A percentile compares a stretch with the other conserved stretches of the same genome.
These are phyloP conservation scores for Drosophila siamana DNA, from an alignment of 2,888 invertebrate species.

Conservation along the genomic window DNA sequence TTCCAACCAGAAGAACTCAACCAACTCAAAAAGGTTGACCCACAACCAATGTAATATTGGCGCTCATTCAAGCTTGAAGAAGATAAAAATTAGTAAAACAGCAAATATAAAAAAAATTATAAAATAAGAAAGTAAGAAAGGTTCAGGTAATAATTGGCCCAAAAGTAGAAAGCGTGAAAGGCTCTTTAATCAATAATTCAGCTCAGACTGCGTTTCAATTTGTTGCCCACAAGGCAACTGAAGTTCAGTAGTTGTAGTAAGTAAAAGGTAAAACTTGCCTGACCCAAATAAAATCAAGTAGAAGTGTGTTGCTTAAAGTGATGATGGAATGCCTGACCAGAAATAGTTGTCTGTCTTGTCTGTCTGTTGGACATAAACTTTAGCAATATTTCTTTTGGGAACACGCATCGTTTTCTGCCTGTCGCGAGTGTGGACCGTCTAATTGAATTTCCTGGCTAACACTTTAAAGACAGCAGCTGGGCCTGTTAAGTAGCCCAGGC, in stretches of 20 bases:
- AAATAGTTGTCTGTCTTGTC: slow-evolving; percentile 30
- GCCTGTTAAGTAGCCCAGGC: slow-evolving; percentile 23
- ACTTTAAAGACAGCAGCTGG: slow-evolving; percentile 63
- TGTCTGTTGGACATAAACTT: slow-evolving; percentile 53
- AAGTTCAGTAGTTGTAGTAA: neutral
- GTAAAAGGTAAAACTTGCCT: slow-evolving; percentile 23
- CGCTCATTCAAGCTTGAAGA: slow-evolving; percentile 46
- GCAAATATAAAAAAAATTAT: slow-evolving; percentile 19
- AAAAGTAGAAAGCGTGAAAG: slow-evolving; percentile 28
- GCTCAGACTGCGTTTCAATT: slow-evolving; percentile 50
- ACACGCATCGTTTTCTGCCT: slow-evolving; percentile 45
- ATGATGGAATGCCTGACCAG: slow-evolving; percentile 55
- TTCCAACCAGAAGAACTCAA: slow-evolving; percentile 44
- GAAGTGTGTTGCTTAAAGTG: slow-evolving; percentile 61
- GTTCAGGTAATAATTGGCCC: slow-evolving; percentile 51
- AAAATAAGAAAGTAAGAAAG: slow-evolving; percentile 10
- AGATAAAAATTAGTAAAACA: slow-evolving; percentile 53
- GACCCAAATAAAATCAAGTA: slow-evolving; percentile 67
- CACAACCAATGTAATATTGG: slow-evolving; percentile 30
- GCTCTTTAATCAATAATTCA: slow-evolving; percentile 74
- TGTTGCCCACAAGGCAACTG: slow-evolving; percentile 20
- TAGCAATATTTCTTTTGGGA: slow-evolving; percentile 61
- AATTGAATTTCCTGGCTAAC: slow-evolving; percentile 60
- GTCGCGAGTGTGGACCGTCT: slow-evolving; percentile 24
- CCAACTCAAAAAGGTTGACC: slow-evolving; percentile 45